These are phyloP conservation scores for Drosophila kuntzei DNA, from an alignment of 2,888 invertebrate species.

Conservation along the genomic window DNA sequence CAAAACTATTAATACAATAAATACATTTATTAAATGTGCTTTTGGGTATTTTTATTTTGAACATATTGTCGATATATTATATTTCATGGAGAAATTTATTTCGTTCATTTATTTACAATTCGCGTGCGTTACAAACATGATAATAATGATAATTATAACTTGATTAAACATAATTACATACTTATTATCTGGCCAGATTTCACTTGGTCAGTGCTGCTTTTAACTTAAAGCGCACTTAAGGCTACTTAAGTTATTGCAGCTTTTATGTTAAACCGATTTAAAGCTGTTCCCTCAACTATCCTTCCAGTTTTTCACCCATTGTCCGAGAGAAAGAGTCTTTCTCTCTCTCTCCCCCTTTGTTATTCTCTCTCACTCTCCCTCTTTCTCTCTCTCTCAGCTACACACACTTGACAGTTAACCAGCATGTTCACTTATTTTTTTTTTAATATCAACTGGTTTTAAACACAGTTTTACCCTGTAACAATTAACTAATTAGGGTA, in stretches of 20 bases:
- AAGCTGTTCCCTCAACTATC: conserved; percentile 1
- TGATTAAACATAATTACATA: conserved; percentile 1
- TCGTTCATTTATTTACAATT: too few species aligned
- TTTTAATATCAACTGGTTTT: conserved; percentile 16
- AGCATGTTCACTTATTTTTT: conserved; percentile 4
- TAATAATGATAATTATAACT: not conserved
- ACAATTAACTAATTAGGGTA: not conserved
- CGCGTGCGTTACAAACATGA: too few species aligned
- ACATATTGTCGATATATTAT: too few species aligned
- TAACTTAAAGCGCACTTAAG: conserved; percentile 22
- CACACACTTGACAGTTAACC: conserved; percentile 13
- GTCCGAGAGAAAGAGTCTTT: not conserved
- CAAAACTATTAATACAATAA: too few species aligned
- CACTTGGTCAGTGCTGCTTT: conserved; percentile 6
- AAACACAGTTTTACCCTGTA: not conserved
- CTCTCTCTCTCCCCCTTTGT: not conserved
- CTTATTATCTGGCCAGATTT: not conserved
- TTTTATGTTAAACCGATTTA: conserved; percentile 10
- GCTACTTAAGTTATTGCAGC: conserved; percentile 36
- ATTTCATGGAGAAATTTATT: too few species aligned
- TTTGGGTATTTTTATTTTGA: too few species aligned
- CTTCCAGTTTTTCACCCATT: not conserved
- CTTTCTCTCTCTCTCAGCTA: not conserved
- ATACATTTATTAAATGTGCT: too few species aligned
- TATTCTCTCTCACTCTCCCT: too few species aligned